Evolutionary conservation across 2,797 vertebrate genomes (phyloP), one percentile per base, ranked within the genome.

Genomic region (Linurgus olivaceus): DNA sequence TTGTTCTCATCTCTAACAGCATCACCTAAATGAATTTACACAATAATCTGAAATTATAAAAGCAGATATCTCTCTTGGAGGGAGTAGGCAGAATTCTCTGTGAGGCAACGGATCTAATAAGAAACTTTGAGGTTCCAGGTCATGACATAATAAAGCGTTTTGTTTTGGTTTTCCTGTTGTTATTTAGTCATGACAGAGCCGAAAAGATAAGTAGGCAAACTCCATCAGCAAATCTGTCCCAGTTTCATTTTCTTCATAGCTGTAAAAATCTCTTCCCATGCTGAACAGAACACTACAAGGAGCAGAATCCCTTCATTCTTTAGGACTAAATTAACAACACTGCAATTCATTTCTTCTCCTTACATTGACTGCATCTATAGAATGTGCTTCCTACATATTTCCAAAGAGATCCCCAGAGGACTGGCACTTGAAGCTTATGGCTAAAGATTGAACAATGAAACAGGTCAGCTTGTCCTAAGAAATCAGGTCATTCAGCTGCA

Each of bases 381-480:
- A 89, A 96, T 37, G 75, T n/a, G 52, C 50, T 83, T 92, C 94
- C 85, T 82, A 73, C 52, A 35, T 74, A 68, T 93, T 91, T 94
- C 89, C 79, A 52, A 50, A 88, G 65, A 91, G 45, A 90, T 86
- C 74, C 94, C 89, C 70, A 91, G 94, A 88, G 89, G 71, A 95
- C 87, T 84, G 74, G 59, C 93, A 91, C 87, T 94, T 79, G 76
- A 94, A 96, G 96, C 84, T 96, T 90, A 91, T 86, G 92, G 93
- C 73, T 81, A 62, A 91, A 93, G 82, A 91, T 0, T 95, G 93
- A 97, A 96, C 94, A 97, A 94, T 90, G 82, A 96, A 96, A 80
- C 96, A 96, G 96, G 96, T 96, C 96, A 96, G 63, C 89, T 93
- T 94, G 95, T 96, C 93, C 91, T 95, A 96, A 92, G 89, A 96